A percentile compares a stretch with the other conserved stretches of the same genome.
Evolutionary conservation across 1,140 invertebrate genomes (phyloP).

Genomic region (Lordiphosa mommai): DNA sequence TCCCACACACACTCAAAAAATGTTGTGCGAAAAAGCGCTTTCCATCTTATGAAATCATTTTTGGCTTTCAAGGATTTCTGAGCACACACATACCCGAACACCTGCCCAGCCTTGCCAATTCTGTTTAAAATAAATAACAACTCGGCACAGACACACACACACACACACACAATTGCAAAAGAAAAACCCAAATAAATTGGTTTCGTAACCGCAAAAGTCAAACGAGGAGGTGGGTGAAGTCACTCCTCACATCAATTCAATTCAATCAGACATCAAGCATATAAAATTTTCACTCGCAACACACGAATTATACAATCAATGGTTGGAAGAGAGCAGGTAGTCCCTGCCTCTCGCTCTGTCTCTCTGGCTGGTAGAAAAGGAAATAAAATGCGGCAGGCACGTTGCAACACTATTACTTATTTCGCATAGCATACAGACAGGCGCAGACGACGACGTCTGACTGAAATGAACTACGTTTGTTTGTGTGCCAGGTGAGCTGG

Average conservation of each 20-base stretch:
- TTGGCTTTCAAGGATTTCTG: constrained; percentile 56
- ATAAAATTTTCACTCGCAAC: constrained; percentile 68
- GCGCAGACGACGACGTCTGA: constrained; percentile 51
- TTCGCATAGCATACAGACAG: constrained; percentile 61
- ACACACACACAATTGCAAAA: constrained; percentile 3
- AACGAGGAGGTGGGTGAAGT: constrained; percentile 34
- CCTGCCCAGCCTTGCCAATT: constrained; percentile 31
- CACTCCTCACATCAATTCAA: constrained; percentile 71
- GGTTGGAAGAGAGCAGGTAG: constrained; percentile 25
- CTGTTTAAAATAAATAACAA: constrained; percentile 77
- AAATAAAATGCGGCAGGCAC: constrained; percentile 78
- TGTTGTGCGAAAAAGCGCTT: constrained; percentile 51
- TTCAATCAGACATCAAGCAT: constrained; percentile 77
- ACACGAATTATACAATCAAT: constrained; percentile 77
- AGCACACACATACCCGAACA: constrained; percentile 18
- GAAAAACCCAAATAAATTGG: constrained; percentile 73
- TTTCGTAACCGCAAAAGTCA: constrained; percentile 78
- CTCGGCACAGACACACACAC: constrained; percentile 16
- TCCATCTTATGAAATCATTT: constrained; percentile 74
- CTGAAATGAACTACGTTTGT: constrained; percentile 76
- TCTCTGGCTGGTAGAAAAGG: constrained; percentile 39
- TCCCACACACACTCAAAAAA: constrained; percentile 22
- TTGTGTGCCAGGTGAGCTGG: constrained; percentile 47
- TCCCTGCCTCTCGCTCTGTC: not conserved
- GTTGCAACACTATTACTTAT: constrained; percentile 78